Evolutionary conservation across 2,113 vertebrate genomes (phyloP).

Genomic region (Saccopteryx leptura): DNA sequence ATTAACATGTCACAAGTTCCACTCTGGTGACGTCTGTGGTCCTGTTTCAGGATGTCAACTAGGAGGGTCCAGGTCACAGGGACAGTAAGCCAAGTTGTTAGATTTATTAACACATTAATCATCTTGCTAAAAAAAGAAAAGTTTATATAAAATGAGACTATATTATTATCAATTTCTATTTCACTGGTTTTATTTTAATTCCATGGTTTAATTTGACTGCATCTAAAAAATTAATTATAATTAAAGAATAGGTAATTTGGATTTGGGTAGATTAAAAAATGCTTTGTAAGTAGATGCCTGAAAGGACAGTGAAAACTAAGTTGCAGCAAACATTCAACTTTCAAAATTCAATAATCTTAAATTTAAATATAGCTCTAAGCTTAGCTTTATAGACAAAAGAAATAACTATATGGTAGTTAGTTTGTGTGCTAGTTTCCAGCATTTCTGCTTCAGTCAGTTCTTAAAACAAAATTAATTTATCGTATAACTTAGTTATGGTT

Average conservation of each 20-base stretch:
- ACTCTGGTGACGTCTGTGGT: conserved; percentile 84
- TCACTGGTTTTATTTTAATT: conserved; percentile 38
- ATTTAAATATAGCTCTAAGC: background rate
- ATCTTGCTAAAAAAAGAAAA: conserved; percentile 58
- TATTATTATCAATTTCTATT: background rate
- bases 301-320: background rate
- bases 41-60: conserved; percentile 59
- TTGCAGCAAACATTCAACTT: conserved; percentile 1
- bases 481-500: background rate
- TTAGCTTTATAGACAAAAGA: background rate
- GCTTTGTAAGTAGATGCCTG: background rate
- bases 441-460: background rate
- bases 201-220: background rate
- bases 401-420: background rate
- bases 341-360: conserved; percentile 2
- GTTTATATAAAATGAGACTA: conserved; percentile 23
- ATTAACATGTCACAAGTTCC: conserved; percentile 82
- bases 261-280: background rate
- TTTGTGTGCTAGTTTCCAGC: background rate
- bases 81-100: conserved; percentile 50
- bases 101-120: conserved; percentile 30
- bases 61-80: conserved; percentile 76
- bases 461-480: background rate
- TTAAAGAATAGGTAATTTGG: background rate
- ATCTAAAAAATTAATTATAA: conserved; percentile 20